Evolutionary conservation across 2,888 invertebrate species (phyloP), one percentile per base, ranked within the genome.

Genomic region (Amphimallon solstitiale): DNA sequence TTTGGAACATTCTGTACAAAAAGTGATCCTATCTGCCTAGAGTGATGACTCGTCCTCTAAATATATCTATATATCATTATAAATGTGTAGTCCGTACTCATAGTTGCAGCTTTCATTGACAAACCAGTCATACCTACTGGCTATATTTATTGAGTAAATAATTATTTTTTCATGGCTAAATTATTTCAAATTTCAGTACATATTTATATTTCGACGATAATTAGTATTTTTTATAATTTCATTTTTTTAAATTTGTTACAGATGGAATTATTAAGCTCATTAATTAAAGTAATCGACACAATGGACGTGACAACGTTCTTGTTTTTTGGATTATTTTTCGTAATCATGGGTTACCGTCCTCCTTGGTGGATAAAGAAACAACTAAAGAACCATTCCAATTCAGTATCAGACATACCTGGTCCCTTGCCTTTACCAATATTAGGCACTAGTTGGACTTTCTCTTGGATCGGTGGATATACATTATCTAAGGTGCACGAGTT

Each of bases 401-500:
- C 68, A n/a, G 62, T 74, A 1, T 62, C 65, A 15, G 81, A 85
- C 48, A 87, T 94, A 43, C 94, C 94, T 0, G 94, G 94, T 0
- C 94, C 94, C 0, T 82, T 86, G 6, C 79, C 88, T 0, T 75
- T 94, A 43, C 94, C 94, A 0, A 81, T 92, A 37, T 76, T 94
- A 23, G 94, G 94, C 3, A 93, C 94, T 2, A 85, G 90, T 62
- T 94, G 94, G 94, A 86, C 92, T 59, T 93, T 90, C 79, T 86
- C 89, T 73, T 86, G 85, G 73, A 74, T 86, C 59, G 85, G 86
- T 10, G 85, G 87, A 66, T 93, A 92, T 75, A 86, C 85, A 74
- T 86, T 93, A 83, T 88, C 89, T 70, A 90, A 91, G 78, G 83
- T 94, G 46, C 93, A 93, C 79, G 90, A 91, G 76, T 92, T 90